Percentiles rank a stretch among this genome's conserved stretches.
Evolutionary conservation across 2,888 invertebrate genomes (phyloP).

Genomic region (Heliconius cydno): DNA sequence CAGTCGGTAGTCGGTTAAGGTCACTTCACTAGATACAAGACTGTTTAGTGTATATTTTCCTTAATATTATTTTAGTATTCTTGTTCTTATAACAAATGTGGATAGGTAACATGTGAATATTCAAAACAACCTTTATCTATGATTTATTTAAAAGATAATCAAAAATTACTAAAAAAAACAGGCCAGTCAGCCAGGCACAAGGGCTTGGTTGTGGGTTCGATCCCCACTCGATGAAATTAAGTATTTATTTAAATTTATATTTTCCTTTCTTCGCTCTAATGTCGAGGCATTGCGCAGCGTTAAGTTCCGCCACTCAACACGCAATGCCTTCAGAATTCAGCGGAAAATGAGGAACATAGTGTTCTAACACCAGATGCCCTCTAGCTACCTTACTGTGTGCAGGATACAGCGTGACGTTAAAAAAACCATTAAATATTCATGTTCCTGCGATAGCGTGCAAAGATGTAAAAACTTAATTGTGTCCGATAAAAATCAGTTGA

Average conservation of each 20-base stretch:
- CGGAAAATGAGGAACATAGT: no score
- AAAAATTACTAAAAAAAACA: neutral
- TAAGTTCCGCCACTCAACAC: no score
- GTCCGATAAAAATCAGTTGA: neutral
- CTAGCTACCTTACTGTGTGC: no score
- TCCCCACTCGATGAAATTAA: no score
- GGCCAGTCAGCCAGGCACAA: no score
- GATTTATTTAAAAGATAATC: neutral
- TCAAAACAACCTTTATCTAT: neutral
- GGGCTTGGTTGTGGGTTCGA: no score
- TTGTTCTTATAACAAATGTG: neutral
- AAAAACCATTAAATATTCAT: neutral
- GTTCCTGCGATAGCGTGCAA: neutral
- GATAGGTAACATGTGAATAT: neutral
- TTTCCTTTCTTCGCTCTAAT: no score
- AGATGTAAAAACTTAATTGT: neutral
- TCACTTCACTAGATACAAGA: constrained; percentile 35
- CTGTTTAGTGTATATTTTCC: constrained; percentile 35
- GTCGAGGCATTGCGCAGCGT: no score
- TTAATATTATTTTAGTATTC: constrained; percentile 7
- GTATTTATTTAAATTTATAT: no score
- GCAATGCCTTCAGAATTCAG: no score
- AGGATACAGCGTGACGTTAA: no score
- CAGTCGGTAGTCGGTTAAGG: constrained; percentile 40
- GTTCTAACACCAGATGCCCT: no score